Evolutionary conservation across 2,797 vertebrate genomes (phyloP), one percentile per base, ranked within the genome.

Genomic region (Syndactyla subalaris): DNA sequence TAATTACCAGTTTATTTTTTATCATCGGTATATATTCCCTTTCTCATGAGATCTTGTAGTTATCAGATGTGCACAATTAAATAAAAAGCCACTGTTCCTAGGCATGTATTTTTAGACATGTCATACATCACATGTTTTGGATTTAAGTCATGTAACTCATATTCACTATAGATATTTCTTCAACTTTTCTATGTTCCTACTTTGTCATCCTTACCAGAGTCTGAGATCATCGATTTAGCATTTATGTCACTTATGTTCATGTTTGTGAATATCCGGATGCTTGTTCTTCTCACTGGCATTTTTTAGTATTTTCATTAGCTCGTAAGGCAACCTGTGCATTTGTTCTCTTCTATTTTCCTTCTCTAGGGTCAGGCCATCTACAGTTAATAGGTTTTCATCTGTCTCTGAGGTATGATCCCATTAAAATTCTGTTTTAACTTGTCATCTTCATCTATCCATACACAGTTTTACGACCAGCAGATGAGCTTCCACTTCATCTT

Each of bases 391-490:
- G 29, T 84, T 90, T 95, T 81, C 21, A 76, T 88, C 26, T 52
- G 29, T 88, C 55, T 76, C 82, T 71, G 49, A 95, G 48, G 52
- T 89, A 80, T 17, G 58, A 74, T 59, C 5, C 23, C 34, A 76
- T 87, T 76, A 73, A 90, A 93, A 90, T 81, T 93, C 39, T 86
- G 27, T 59, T 95, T 96, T 48, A 95, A 66, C 51, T 81, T 93
- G 30, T 62, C 66, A 55, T 88, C 49, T 89, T 91, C n/a, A 84
- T 89, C 58, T 84, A 70, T 19, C 86, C 91, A 90, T 75, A 22
- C 17, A 67, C 8, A 52, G 23, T 63, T 77, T 73, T 75, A 87
- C 36, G 21, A 90, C 17, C 36, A 72, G 39, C 67, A 76, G 63
- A 54, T 49, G 67, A 88, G 29, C 18, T 92, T 87, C 27, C 38